Evolutionary conservation across 2,888 invertebrate genomes (phyloP).

Genomic region (Molanna angustata): DNA sequence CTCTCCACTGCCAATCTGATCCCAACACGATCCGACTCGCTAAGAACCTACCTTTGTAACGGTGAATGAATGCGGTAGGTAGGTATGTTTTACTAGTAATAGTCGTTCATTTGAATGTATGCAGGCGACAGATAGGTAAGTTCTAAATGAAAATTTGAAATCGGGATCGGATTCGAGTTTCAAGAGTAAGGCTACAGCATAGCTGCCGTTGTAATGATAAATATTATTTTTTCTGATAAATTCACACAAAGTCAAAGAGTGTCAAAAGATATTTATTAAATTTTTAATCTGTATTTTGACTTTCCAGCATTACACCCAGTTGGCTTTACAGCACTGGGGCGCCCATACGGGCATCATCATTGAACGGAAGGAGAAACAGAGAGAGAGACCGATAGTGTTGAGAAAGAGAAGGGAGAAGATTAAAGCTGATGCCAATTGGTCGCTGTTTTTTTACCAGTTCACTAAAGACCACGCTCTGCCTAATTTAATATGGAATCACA

Average conservation of each 20-base stretch:
- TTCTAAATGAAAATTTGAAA: too few species aligned
- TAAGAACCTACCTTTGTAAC: too few species aligned
- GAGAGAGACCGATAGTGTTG: slow-evolving; percentile 86
- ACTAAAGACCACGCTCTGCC: slow-evolving; percentile 91
- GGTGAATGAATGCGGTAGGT: too few species aligned
- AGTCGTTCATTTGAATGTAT: too few species aligned
- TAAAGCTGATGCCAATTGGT: slow-evolving; percentile 87
- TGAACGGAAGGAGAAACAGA: slow-evolving; percentile 59
- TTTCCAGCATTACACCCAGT: slow-evolving; percentile 59
- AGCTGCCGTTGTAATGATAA: not conserved
- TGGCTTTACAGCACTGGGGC: slow-evolving; percentile 72
- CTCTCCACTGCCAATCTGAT: too few species aligned
- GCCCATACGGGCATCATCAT: slow-evolving; percentile 55
- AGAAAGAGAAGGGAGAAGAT: slow-evolving; percentile 85
- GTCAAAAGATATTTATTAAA: too few species aligned
- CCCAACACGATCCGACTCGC: too few species aligned
- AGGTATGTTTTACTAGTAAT: too few species aligned
- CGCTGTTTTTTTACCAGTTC: slow-evolving; percentile 93
- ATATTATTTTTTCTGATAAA: not conserved
- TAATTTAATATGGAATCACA: slow-evolving; percentile 98
- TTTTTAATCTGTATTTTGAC: slow-evolving; percentile 12
- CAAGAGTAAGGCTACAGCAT: too few species aligned
- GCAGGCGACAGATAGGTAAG: too few species aligned
- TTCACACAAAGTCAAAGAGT: too few species aligned
- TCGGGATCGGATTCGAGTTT: too few species aligned